Conservation (phyloP, 2,888 invertebrate genomes). For the Laothoe populi region DNA sequence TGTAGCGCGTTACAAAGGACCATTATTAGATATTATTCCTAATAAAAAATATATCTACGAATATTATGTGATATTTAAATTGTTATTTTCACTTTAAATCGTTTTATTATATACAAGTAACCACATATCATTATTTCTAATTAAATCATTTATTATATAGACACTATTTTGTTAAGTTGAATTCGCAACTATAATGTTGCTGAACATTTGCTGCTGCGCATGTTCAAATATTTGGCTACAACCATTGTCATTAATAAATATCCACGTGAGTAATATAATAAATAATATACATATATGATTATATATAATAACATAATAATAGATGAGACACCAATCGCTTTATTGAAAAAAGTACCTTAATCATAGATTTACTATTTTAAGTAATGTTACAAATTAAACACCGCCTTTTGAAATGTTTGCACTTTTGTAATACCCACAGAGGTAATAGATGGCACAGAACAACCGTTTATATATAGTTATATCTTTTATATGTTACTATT, state of each 20-base stretch:
- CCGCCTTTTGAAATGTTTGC: constrained; percentile 22
- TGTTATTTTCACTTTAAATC: constrained; percentile 76
- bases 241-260: neutral
- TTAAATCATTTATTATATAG: constrained; percentile 53
- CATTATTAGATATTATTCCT: constrained; percentile 74
- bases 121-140: constrained; percentile 81
- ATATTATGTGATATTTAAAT: constrained; percentile 82
- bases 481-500: constrained; percentile 44
- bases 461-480: constrained; percentile 31
- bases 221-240: neutral
- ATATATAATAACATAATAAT: neutral
- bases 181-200: neutral
- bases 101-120: constrained; percentile 73
- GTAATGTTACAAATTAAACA: constrained; percentile 26
- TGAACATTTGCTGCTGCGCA: neutral
- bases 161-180: constrained; percentile 37
- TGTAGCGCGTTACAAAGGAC: constrained; percentile 60
- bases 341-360: constrained; percentile 1
- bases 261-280: neutral
- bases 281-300: neutral
- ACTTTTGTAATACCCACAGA: constrained; percentile 17
- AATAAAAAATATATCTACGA: constrained; percentile 72
- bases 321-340: constrained; percentile 11
- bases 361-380: neutral
- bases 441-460: constrained; percentile 48